phyloP scores from a whole-genome alignment of 2,113 vertebrate genomes.

The Notothenia rossii region DNA sequence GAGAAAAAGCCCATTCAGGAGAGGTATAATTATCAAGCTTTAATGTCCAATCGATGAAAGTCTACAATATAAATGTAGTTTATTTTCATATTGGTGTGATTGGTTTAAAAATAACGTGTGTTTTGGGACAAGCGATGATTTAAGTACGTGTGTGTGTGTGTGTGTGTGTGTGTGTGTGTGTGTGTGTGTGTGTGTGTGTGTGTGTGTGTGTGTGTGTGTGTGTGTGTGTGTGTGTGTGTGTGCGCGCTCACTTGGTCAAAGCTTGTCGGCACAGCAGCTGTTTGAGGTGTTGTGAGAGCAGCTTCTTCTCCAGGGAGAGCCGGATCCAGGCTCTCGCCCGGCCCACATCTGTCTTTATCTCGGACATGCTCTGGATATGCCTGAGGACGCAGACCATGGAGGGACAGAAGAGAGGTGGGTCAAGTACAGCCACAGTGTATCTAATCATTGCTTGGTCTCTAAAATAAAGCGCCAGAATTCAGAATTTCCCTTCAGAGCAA shows the following conservation, averaged over 20 bases:
- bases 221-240: not conserved
- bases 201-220: no score
- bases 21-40: no score
- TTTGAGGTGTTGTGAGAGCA: conserved; percentile 94
- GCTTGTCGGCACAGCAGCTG: conserved; percentile 90
- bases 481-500: no score
- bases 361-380: conserved; percentile 93
- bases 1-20: not conserved
- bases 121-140: not conserved
- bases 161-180: not conserved
- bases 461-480: no score
- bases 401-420: not conserved
- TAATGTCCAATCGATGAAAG: no score
- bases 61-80: no score
- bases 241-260: conserved; percentile 88
- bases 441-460: no score
- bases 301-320: conserved; percentile 94
- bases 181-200: not conserved
- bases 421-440: no score
- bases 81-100: not conserved
- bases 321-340: conserved; percentile 95
- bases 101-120: not conserved
- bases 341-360: conserved; percentile 96
- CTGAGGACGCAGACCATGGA: conserved; percentile 71
- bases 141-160: not conserved